Percentiles rank a stretch among this genome's conserved stretches.
Conservation (phyloP, 2,888 invertebrate species). For the Petrolisthes manimaculis region DNA sequence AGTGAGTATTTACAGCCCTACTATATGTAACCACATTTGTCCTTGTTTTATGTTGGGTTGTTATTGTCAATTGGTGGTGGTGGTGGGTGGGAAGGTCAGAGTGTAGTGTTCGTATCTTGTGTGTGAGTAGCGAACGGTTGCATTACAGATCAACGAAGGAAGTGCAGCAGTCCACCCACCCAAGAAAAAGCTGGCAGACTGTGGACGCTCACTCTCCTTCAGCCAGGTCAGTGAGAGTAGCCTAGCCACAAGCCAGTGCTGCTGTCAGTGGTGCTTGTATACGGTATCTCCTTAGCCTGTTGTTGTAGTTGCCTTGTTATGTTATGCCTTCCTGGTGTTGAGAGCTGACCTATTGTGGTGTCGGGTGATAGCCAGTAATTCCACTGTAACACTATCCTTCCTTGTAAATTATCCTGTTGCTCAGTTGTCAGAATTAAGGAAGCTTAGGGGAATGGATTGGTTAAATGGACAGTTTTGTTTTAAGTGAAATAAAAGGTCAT, state of each 20-base stretch:
- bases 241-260: too few relatives aligned
- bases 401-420: too few relatives aligned
- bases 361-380: too few relatives aligned
- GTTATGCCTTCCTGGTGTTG: too few relatives aligned
- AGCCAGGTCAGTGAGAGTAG: conserved; percentile 39
- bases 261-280: too few relatives aligned
- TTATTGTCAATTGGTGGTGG: not conserved
- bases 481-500: too few relatives aligned
- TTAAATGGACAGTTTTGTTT: too few relatives aligned
- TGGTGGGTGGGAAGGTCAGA: not conserved
- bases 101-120: conserved; percentile 15
- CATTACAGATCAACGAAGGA: conserved; percentile 43
- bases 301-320: not conserved
- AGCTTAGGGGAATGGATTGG: too few relatives aligned
- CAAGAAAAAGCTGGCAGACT: conserved; percentile 49
- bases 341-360: too few relatives aligned
- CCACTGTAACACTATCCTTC: too few relatives aligned
- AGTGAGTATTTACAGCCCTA: not conserved
- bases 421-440: too few relatives aligned
- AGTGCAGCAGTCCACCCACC: conserved; percentile 12
- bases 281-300: too few relatives aligned
- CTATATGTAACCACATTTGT: not conserved
- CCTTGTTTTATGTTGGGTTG: not conserved
- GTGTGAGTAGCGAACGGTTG: conserved; percentile 9
- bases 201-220: conserved; percentile 53